Evolutionary conservation across 2,113 vertebrate genomes (phyloP).

Genomic region (Triplophysa siluroides): DNA sequence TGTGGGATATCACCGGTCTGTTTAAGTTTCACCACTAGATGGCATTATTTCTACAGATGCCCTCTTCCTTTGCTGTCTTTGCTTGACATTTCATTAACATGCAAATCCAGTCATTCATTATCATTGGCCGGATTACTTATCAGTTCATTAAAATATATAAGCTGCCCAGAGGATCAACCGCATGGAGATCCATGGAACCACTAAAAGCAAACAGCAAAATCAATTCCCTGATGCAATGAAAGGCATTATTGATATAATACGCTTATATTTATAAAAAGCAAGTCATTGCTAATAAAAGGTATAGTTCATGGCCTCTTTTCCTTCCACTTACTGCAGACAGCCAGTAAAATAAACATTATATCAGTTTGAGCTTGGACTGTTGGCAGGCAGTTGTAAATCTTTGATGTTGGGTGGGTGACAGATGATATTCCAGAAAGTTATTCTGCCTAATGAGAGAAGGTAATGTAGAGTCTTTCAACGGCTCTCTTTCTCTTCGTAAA

Average conservation of each 20-base stretch:
- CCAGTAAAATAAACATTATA: conserved; percentile 3
- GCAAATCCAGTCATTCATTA: conserved; percentile 31
- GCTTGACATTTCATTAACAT: conserved; percentile 35
- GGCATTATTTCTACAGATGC: conserved; percentile 47
- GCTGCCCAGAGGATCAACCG: conserved; percentile 12
- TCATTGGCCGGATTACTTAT: conserved; percentile 31
- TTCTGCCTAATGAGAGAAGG: conserved; percentile 25
- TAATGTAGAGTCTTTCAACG: neutral
- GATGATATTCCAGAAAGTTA: conserved; percentile 19
- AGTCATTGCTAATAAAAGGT: conserved; percentile 24
- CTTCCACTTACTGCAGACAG: neutral
- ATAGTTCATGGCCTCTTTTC: neutral
- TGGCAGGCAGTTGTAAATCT: conserved; percentile 27
- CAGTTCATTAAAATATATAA: conserved; percentile 43
- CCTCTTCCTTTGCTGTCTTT: neutral
- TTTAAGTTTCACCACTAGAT: conserved; percentile 42
- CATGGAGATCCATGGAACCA: conserved; percentile 28
- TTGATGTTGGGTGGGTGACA: conserved; percentile 26
- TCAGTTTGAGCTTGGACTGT: neutral
- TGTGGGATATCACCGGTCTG: neutral
- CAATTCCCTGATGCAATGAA: conserved; percentile 6
- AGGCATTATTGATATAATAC: conserved; percentile 22
- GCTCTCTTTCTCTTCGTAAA: neutral
- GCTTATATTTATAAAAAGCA: conserved; percentile 8
- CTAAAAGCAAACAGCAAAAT: conserved; percentile 41